Evolutionary conservation across 2,113 vertebrate genomes (phyloP), one percentile per base, ranked within the genome.

Genomic region (Melospiza georgiana): DNA sequence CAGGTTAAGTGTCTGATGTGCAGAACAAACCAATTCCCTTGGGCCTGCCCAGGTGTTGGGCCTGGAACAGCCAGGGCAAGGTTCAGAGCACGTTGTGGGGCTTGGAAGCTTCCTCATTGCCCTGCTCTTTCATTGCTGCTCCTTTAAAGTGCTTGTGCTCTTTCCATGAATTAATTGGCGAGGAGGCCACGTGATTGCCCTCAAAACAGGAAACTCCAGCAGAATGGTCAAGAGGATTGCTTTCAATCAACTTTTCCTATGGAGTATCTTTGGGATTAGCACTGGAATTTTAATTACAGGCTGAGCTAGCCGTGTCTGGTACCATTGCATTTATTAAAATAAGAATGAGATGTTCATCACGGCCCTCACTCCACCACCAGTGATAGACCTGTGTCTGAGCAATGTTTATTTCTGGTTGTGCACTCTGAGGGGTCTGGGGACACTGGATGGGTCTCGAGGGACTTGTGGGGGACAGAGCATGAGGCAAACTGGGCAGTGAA

Each of bases 251-350:
- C 71, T 68, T 82, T 65, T 84, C 84, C 58, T 44, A 4, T 28
- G 74, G 58, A 76, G 31, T 57, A 73, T 72, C 94, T 90, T 49
- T 76, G 92, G 75, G n/a, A 49, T 85, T 49, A 44, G 54, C 4
- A 0, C 33, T 76, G 90, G 90, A 85, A 79, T 93, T 75, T 75
- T 93, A 89, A 96, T 96, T 87, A 82, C 44, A 93, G 81, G 58
- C 84, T 49, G 59, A 92, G 35, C 37, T 31, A 31, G 54, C 46
- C 0, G 0, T 65, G 86, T 46, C 62, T 65, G 71, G 39, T 68
- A 15, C n/a, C 66, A 55, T 0, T 39, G 30, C 81, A 18, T 44
- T 39, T 12, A 23, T 84, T 87, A 33, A 75, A 54, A 30, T 3
- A 27, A 54, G 41, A 31, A 15, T 25, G 73, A 57, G 52, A 30